Conservation (phyloP, 2,888 invertebrate genomes). For the Drosophila neonasuta region DNA sequence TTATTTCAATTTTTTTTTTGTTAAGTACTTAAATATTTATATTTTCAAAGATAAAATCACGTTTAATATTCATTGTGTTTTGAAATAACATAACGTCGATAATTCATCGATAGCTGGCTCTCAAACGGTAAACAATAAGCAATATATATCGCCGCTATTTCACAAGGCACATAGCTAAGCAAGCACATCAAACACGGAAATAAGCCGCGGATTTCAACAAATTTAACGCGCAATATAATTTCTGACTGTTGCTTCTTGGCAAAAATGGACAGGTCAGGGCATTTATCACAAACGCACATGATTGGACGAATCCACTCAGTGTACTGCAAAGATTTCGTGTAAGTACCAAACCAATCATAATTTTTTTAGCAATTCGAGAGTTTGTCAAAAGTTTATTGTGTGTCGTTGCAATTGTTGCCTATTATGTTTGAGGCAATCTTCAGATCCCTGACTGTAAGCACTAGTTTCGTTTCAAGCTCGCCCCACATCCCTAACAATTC, state of each 20-base stretch:
- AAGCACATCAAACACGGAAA: not conserved
- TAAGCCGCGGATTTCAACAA: not conserved
- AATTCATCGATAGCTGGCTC: not conserved
- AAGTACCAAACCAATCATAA: conserved; percentile 13
- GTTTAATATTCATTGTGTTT: too few species aligned
- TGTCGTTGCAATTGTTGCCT: not conserved
- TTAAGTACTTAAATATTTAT: not conserved
- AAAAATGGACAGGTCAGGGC: not conserved
- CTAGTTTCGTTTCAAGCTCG: too few species aligned
- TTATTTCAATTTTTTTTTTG: not conserved
- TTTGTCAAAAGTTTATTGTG: too few species aligned
- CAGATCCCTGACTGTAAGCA: too few species aligned
- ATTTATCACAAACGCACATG: conserved; percentile 9
- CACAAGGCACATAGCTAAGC: not conserved
- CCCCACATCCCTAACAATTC: too few species aligned
- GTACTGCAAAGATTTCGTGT: conserved; percentile 64
- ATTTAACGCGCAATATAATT: not conserved
- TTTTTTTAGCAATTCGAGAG: too few species aligned
- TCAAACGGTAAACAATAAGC: not conserved
- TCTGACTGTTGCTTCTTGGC: not conserved
- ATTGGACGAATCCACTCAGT: conserved; percentile 56
- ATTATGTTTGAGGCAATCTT: not conserved
- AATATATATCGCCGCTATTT: conserved; percentile 5
- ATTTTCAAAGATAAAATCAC: too few species aligned
- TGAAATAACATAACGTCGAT: not conserved